Evolutionary conservation across 2,113 vertebrate genomes (phyloP), one percentile per base, ranked within the genome.

Genomic region (Motacilla alba): DNA sequence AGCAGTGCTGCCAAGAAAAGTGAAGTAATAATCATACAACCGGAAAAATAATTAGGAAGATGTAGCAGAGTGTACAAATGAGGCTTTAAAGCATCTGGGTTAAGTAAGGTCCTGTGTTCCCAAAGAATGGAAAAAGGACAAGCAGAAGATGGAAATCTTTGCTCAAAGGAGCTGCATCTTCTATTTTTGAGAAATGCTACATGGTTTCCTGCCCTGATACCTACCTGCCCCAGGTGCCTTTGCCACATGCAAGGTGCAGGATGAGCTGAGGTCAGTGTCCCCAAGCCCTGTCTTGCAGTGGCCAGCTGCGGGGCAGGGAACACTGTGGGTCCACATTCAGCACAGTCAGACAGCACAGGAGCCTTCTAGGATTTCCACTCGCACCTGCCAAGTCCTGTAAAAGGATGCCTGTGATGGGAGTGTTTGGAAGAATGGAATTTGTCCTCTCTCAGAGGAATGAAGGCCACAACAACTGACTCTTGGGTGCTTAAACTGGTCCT

Each of bases 241-340:
- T 13, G 11, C 15, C 35, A 52, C 35, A 6, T 2, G 8, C 0
- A 4, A 47, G 53, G 49, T 60, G 62, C 44, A 60, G 37, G 33
- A 52, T 33, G 41, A 68, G 74, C 75, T 23, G 35, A 30, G 47
- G 22, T 24, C 2, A 0, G 23, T 15, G 39, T 52, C 56, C 13
- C 9, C 0, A 1, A 35, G 67, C 20, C 21, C 44, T 6, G 4
- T 22, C 56, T 35, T 1, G 19, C 31, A 20, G 64, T 4, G 77
- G 27, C 5, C 28, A 11, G 49, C 59, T 8, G 64, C 60, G 5
- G 64, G 75, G 47, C 64, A 7, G 49, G 59, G 19, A 50, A 2
- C 35, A 13, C 28, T 1, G 4, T 0, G 0, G n/a, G 4, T 22
- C 53, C 8, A 33, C 0, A 9, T 26, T 47, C 28, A 15, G 93